A percentile compares a stretch with the other conserved stretches of the same genome.
phyloP scores from a whole-genome alignment of 2,888 invertebrate species.

The Thera obeliscata region DNA sequence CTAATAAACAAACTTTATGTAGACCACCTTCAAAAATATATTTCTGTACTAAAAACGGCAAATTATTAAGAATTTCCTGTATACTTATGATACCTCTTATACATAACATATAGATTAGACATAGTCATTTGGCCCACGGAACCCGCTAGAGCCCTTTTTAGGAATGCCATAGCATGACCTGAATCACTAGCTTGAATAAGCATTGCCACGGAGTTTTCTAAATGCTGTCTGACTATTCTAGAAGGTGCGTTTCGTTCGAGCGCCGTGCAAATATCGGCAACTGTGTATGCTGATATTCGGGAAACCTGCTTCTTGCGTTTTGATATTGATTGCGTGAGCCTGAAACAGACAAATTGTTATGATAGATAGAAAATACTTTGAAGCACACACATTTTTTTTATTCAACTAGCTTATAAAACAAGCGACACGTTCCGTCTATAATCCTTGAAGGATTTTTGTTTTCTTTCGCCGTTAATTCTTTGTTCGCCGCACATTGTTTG shows the following conservation, averaged over 20 bases:
- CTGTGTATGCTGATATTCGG: conserved; percentile 72
- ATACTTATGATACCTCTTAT: conserved; percentile 80
- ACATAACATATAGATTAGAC: conserved; percentile 71
- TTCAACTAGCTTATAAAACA: no score
- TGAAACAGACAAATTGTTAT: conserved; percentile 46
- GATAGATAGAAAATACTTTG: no score
- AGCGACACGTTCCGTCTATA: no score
- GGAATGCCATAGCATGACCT: conserved; percentile 69
- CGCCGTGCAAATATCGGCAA: conserved; percentile 69
- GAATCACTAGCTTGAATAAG: conserved; percentile 71
- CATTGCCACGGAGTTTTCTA: conserved; percentile 70
- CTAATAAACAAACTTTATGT: no score
- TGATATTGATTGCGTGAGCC: conserved; percentile 73
- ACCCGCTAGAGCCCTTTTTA: conserved; percentile 68
- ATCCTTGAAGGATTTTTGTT: no score
- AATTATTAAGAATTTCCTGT: conserved; percentile 66
- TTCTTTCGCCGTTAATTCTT: no score
- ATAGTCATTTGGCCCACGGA: conserved; percentile 70
- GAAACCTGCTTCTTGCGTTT: conserved; percentile 75
- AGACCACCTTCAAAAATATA: not conserved
- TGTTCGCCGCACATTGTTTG: no score
- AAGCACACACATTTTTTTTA: no score
- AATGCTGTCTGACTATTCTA: conserved; percentile 67
- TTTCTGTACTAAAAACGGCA: not conserved
- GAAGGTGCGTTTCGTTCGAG: conserved; percentile 65